Percentiles rank a stretch among this genome's conserved stretches.
Conservation (phyloP, 2,888 invertebrate species). For the Chouioia cunea region DNA sequence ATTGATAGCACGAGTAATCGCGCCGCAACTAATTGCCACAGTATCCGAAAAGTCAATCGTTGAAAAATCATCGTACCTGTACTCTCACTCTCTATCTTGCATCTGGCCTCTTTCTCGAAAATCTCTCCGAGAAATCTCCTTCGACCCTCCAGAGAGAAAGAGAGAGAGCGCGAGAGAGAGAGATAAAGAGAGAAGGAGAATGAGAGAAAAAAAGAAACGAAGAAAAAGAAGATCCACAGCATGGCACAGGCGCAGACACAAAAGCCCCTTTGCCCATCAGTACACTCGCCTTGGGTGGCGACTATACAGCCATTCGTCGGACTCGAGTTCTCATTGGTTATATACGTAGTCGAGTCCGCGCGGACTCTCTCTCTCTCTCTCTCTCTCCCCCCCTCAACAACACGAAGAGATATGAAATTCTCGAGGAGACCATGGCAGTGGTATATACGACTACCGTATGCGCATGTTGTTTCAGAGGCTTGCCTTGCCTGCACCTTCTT, state of each 20-base stretch:
- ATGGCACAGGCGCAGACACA: slow-evolving; percentile 37
- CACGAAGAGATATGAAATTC: too few relatives aligned
- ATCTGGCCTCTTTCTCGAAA: too few relatives aligned
- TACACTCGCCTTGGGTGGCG: slow-evolving; percentile 56
- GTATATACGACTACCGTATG: slow-evolving; percentile 65
- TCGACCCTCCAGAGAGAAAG: background rate
- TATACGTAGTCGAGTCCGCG: slow-evolving; percentile 46
- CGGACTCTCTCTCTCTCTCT: slow-evolving; percentile 57
- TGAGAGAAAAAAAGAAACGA: background rate
- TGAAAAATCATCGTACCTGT: too few relatives aligned
- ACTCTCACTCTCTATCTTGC: too few relatives aligned
- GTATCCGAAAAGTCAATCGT: too few relatives aligned
- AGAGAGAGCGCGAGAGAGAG: background rate
- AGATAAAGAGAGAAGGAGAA: background rate
- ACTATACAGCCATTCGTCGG: slow-evolving; percentile 49
- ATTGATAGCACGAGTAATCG: too few relatives aligned
- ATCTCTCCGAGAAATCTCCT: too few relatives aligned
- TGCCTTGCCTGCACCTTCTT: background rate
- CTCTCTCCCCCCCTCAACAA: slow-evolving; percentile 49
- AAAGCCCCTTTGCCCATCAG: slow-evolving; percentile 38
- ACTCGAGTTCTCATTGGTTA: slow-evolving; percentile 50
- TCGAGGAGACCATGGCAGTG: too few relatives aligned
- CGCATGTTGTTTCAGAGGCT: slow-evolving; percentile 48
- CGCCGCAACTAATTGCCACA: too few relatives aligned
- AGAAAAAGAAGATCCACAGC: background rate